These are phyloP conservation scores for Lepisosteus oculatus DNA, from an alignment of 2,113 vertebrate genomes.

Conservation along the genomic window DNA sequence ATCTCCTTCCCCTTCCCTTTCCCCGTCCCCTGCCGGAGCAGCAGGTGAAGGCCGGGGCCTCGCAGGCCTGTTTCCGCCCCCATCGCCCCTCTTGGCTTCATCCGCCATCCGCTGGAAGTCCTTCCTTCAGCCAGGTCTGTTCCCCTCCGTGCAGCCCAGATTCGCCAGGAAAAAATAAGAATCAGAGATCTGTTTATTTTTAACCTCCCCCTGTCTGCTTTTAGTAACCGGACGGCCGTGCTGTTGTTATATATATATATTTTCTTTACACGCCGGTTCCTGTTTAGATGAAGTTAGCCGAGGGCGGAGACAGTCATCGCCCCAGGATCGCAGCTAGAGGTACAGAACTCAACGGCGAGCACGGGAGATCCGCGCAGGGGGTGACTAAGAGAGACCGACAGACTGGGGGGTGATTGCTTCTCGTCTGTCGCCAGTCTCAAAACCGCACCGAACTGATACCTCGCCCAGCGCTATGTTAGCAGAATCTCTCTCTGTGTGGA, in stretches of 20 bases:
- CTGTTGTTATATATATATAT: neutral
- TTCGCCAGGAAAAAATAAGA: conserved; percentile 20
- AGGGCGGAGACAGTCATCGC: neutral
- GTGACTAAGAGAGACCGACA: too few relatives aligned
- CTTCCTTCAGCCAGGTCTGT: neutral
- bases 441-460: too few relatives aligned
- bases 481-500: too few relatives aligned
- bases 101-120: conserved; percentile 16
- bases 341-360: too few relatives aligned
- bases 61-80: neutral
- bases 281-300: conserved; percentile 13
- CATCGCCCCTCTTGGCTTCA: conserved; percentile 10
- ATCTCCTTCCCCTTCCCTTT: neutral
- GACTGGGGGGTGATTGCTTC: neutral
- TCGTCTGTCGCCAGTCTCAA: too few relatives aligned
- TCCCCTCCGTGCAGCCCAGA: conserved; percentile 17
- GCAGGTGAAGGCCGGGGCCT: conserved; percentile 17
- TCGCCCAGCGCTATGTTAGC: too few relatives aligned
- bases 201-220: too few relatives aligned
- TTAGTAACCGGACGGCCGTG: too few relatives aligned
- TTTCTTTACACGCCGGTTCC: conserved; percentile 10
- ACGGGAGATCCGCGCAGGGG: too few relatives aligned
- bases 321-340: neutral
- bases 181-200: too few relatives aligned
- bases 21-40: neutral